A percentile compares a stretch with the other conserved stretches of the same genome.
Conservation (phyloP, 1,140 invertebrate species). For the Nephotettix cincticeps region DNA sequence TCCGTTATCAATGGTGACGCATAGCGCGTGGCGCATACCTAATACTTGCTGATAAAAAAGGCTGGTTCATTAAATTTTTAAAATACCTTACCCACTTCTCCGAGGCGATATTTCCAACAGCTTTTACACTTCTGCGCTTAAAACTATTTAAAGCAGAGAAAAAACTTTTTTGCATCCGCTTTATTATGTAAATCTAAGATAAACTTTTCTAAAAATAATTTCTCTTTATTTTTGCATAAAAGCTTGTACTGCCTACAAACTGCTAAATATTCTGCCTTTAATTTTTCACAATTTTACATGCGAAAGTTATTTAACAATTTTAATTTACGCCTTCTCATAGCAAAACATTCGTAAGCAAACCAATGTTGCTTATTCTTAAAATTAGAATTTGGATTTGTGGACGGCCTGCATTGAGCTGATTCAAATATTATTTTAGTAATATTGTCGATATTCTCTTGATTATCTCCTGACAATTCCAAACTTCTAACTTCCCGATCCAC, state of each 20-base stretch:
- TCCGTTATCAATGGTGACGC: too few relatives aligned
- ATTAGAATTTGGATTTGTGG: neutral
- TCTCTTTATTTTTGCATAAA: neutral
- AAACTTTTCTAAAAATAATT: too few relatives aligned
- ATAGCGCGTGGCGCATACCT: too few relatives aligned
- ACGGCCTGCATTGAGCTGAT: neutral
- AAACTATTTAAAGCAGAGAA: too few relatives aligned
- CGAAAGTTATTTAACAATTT: neutral
- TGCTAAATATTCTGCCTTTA: neutral
- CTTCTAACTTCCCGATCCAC: neutral
- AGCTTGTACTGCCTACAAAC: neutral
- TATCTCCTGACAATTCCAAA: neutral
- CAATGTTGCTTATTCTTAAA: neutral
- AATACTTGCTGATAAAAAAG: too few relatives aligned
- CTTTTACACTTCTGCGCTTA: too few relatives aligned
- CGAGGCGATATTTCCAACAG: too few relatives aligned
- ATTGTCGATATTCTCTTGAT: too few relatives aligned
- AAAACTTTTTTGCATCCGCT: neutral
- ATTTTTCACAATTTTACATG: neutral
- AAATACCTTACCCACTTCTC: too few relatives aligned
- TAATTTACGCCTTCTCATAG: neutral
- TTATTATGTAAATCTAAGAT: neutral
- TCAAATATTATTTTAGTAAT: neutral
- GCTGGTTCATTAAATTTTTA: too few relatives aligned
- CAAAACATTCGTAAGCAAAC: neutral